phyloP scores from a whole-genome alignment of 1,140 invertebrate species.

The Diplogasteroides magnus region DNA sequence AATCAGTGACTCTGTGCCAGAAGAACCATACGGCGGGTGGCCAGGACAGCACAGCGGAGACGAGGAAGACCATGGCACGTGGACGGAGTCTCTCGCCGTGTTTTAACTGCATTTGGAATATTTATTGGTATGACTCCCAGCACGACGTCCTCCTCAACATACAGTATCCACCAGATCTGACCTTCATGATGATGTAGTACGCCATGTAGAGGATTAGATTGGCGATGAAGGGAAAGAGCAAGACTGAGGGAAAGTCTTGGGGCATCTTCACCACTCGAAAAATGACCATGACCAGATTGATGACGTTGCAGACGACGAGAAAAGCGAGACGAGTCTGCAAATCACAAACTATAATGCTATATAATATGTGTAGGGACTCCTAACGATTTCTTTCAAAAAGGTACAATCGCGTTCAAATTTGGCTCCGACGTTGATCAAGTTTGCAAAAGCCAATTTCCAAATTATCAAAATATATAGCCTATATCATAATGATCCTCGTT shows the following conservation, averaged over 20 bases:
- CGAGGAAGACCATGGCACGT: conserved; percentile 66
- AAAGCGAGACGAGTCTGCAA: conserved; percentile 57
- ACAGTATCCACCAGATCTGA: conserved; percentile 53
- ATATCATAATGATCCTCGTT: too few relatives aligned
- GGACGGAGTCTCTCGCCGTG: conserved; percentile 67
- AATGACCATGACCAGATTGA: conserved; percentile 70
- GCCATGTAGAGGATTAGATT: conserved; percentile 76
- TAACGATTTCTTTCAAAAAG: too few relatives aligned
- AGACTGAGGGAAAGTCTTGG: conserved; percentile 73
- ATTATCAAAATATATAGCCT: too few relatives aligned
- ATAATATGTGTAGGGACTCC: too few relatives aligned
- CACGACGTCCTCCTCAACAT: background rate
- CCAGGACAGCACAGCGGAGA: conserved; percentile 67
- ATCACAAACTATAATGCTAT: too few relatives aligned
- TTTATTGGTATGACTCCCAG: conserved; percentile 37
- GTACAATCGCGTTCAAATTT: too few relatives aligned
- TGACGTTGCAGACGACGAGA: conserved; percentile 66
- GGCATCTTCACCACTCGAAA: conserved; percentile 67
- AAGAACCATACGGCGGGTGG: conserved; percentile 70
- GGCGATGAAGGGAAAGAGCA: conserved; percentile 74
- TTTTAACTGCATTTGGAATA: conserved; percentile 66
- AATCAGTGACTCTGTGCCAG: conserved; percentile 71
- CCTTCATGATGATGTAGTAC: conserved; percentile 83
- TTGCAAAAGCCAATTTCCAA: too few relatives aligned
- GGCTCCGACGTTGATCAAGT: too few relatives aligned